Evolutionary conservation across 2,888 invertebrate genomes (phyloP).

Genomic region (Punctoribates punctum): DNA sequence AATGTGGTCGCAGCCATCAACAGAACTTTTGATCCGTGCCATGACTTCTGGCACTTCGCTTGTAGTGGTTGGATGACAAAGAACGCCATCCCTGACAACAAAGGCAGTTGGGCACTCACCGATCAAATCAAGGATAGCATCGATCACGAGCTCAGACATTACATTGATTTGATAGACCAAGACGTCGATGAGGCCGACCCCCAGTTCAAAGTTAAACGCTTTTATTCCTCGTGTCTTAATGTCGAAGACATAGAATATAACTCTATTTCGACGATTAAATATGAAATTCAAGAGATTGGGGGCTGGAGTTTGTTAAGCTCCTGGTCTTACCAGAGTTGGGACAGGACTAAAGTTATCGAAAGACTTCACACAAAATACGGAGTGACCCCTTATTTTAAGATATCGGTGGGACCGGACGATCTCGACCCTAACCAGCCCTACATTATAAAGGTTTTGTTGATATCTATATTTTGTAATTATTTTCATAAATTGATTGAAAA

Average conservation of each 20-base stretch:
- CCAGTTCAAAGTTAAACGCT: slow-evolving; percentile 61
- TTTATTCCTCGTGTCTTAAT: slow-evolving; percentile 61
- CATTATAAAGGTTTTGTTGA: slow-evolving; percentile 54
- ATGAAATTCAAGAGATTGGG: slow-evolving; percentile 58
- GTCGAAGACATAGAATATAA: slow-evolving; percentile 49
- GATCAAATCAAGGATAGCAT: slow-evolving; percentile 55
- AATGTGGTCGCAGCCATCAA: slow-evolving; percentile 54
- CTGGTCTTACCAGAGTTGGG: slow-evolving; percentile 46
- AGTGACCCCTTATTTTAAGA: slow-evolving; percentile 58
- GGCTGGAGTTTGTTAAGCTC: slow-evolving; percentile 49
- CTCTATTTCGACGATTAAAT: slow-evolving; percentile 57
- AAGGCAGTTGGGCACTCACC: slow-evolving; percentile 56
- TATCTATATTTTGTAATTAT: neutral
- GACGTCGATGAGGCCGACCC: slow-evolving; percentile 54
- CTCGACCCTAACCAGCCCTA: slow-evolving; percentile 52
- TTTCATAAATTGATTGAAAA: neutral
- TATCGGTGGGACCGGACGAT: slow-evolving; percentile 59
- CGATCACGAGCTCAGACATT: slow-evolving; percentile 48
- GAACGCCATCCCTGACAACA: slow-evolving; percentile 56
- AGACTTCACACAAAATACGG: slow-evolving; percentile 57
- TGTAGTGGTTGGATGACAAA: slow-evolving; percentile 59
- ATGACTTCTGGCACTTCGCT: slow-evolving; percentile 58
- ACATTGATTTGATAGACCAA: slow-evolving; percentile 57
- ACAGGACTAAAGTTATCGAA: slow-evolving; percentile 51
- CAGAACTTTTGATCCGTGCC: slow-evolving; percentile 55